A percentile compares a stretch with the other conserved stretches of the same genome.
These are phyloP conservation scores for Nymphalis io DNA, from an alignment of 1,140 invertebrate species.

Conservation along the genomic window DNA sequence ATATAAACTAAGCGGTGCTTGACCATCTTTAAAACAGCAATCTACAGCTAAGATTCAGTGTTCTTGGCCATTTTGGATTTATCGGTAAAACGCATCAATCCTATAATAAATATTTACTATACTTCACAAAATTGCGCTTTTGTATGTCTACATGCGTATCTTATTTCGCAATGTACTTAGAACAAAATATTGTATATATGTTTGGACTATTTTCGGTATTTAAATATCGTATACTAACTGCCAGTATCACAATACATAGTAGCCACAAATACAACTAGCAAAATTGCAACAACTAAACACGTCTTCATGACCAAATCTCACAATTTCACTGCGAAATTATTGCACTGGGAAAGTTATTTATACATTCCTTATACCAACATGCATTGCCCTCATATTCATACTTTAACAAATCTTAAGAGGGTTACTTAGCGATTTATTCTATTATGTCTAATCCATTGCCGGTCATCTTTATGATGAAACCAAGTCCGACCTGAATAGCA, in stretches of 20 bases:
- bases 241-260: slow-evolving; percentile 27
- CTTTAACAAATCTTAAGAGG: slow-evolving; percentile 11
- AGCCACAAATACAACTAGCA: slow-evolving; percentile 40
- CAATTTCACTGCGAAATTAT: slow-evolving; percentile 44
- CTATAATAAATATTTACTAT: too few relatives aligned
- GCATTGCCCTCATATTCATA: slow-evolving; percentile 36
- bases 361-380: slow-evolving; percentile 48
- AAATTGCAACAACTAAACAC: slow-evolving; percentile 46
- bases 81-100: too few relatives aligned
- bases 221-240: slow-evolving; percentile 34
- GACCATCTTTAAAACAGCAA: too few relatives aligned
- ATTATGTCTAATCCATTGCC: slow-evolving; percentile 32
- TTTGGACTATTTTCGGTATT: not conserved
- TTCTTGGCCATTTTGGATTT: too few relatives aligned
- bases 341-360: slow-evolving; percentile 50
- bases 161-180: too few relatives aligned
- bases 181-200: too few relatives aligned
- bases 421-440: slow-evolving; percentile 20
- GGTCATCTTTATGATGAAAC: not conserved
- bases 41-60: too few relatives aligned
- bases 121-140: too few relatives aligned
- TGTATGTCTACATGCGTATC: too few relatives aligned
- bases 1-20: too few relatives aligned
- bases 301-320: slow-evolving; percentile 52
- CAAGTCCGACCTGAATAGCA: slow-evolving; percentile 1